Conservation (phyloP, 2,888 invertebrate species). For the Coleophora flavipennella region DNA sequence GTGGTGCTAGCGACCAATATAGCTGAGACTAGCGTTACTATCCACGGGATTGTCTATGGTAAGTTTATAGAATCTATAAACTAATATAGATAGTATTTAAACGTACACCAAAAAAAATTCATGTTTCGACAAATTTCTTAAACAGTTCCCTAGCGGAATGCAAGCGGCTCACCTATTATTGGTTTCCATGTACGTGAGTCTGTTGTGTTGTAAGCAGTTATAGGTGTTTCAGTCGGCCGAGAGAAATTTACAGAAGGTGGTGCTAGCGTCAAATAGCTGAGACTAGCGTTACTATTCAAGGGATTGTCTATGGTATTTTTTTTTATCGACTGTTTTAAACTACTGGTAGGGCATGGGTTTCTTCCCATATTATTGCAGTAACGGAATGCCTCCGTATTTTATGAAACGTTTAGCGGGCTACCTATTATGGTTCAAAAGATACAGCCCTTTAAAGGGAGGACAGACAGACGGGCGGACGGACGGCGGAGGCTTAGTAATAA, state of each 20-base stretch:
- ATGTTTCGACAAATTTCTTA: conserved; percentile 62
- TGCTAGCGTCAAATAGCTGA: conserved; percentile 98
- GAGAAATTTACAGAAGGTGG: conserved; percentile 85
- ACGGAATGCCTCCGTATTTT: too few species aligned
- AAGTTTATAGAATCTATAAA: conserved; percentile 20
- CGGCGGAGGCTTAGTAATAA: too few species aligned
- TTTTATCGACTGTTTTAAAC: too few species aligned
- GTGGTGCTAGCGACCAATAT: conserved; percentile 96
- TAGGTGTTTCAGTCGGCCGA: conserved; percentile 81
- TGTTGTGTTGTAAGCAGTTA: conserved; percentile 68
- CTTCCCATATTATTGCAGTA: too few species aligned
- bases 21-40: conserved; percentile 97
- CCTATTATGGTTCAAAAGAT: too few species aligned
- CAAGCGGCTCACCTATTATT: conserved; percentile 71
- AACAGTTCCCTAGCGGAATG: conserved; percentile 45
- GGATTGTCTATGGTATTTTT: conserved; percentile 86
- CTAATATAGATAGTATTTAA: background rate
- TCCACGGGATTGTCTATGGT: conserved; percentile 94
- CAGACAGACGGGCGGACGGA: too few species aligned
- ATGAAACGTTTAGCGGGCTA: too few species aligned
- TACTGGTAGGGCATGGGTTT: too few species aligned
- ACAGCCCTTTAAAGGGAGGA: too few species aligned
- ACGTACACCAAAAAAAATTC: background rate
- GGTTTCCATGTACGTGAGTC: conserved; percentile 92
- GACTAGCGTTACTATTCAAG: conserved; percentile 95